Percentiles rank a stretch among this genome's conserved stretches.
Conservation (phyloP, 2,888 invertebrate species). For the Xestia rhomboidea region DNA sequence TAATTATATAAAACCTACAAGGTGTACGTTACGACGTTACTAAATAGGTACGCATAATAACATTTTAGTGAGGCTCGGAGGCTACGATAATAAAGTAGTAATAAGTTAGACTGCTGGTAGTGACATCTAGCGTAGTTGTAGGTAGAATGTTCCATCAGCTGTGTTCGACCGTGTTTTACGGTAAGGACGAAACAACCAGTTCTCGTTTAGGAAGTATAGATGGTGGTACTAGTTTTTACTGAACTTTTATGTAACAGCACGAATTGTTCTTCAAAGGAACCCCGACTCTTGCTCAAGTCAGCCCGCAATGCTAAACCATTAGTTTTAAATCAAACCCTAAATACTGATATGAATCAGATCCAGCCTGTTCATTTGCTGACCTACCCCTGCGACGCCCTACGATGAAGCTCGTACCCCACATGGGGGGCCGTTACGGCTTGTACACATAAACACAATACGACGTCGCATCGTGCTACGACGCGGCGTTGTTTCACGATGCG, state of each 20-base stretch:
- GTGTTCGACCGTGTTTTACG: too few species aligned
- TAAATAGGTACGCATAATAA: not conserved
- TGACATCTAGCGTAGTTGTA: conserved; percentile 12
- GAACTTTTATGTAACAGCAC: not conserved
- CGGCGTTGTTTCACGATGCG: too few species aligned
- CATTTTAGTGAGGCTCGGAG: not conserved
- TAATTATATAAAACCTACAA: not conserved
- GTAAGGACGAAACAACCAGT: not conserved
- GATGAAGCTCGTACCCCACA: not conserved
- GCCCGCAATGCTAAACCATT: not conserved
- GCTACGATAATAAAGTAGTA: not conserved
- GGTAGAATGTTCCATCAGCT: not conserved
- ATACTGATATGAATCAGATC: too few species aligned
- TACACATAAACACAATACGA: too few species aligned
- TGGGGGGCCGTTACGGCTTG: not conserved
- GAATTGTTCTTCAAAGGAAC: not conserved
- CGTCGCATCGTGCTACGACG: too few species aligned
- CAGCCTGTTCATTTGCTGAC: not conserved
- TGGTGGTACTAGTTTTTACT: not conserved
- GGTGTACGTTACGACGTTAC: not conserved
- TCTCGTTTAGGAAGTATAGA: conserved; percentile 15
- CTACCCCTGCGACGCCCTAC: not conserved
- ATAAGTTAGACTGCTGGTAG: not conserved
- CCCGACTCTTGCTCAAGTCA: not conserved
- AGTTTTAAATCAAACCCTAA: not conserved